Percentiles rank a stretch among this genome's conserved stretches.
Evolutionary conservation across 2,888 invertebrate genomes (phyloP).

Genomic region (Masnerella sp.): DNA sequence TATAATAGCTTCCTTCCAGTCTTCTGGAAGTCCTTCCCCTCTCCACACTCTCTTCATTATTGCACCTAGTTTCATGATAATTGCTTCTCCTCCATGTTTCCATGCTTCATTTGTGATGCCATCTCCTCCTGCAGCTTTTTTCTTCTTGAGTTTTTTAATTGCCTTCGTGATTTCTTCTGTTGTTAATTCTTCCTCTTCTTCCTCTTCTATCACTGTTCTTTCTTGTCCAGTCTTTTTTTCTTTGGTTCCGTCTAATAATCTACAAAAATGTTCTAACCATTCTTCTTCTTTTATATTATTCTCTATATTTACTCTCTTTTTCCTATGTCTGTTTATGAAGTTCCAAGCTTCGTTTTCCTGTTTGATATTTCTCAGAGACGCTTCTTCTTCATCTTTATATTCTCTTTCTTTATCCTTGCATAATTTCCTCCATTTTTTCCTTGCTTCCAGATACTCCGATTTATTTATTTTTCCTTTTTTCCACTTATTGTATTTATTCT

Average conservation of each 20-base stretch:
- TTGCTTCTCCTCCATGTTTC: neutral
- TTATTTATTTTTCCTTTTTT: constrained; percentile 6
- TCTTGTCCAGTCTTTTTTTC: neutral
- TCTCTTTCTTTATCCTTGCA: neutral
- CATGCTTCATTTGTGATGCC: neutral
- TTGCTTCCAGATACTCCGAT: neutral
- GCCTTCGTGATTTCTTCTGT: neutral
- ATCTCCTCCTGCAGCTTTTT: no score
- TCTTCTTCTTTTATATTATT: constrained; percentile 7
- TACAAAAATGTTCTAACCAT: neutral
- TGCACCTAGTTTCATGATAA: neutral
- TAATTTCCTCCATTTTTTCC: neutral
- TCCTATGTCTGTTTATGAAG: constrained; percentile 10
- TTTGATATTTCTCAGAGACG: constrained; percentile 15
- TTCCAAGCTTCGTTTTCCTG: constrained; percentile 13
- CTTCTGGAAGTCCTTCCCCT: constrained; percentile 5
- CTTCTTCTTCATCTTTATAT: constrained; percentile 14
- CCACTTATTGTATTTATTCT: neutral
- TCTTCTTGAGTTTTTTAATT: no score
- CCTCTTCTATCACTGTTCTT: no score
- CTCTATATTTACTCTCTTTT: neutral
- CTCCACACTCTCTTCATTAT: constrained; percentile 1
- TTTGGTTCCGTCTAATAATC: neutral
- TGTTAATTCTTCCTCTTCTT: neutral
- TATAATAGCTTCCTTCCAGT: neutral